These are phyloP conservation scores for Pseudocheirus occidentalis DNA, from an alignment of 2,797 vertebrate genomes.

Conservation along the genomic window DNA sequence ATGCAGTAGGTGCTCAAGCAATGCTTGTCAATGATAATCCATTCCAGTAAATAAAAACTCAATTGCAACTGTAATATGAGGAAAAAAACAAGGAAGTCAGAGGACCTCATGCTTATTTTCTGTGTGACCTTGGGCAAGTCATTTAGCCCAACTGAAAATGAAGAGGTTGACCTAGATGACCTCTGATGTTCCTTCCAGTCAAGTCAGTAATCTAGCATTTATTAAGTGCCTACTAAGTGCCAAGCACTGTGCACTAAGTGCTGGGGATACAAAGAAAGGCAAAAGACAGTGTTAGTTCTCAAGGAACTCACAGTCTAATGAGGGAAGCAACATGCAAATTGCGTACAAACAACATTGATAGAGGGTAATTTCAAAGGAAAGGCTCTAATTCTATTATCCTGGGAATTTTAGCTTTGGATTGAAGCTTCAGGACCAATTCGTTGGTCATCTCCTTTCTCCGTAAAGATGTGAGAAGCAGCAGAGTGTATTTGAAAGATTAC, in stretches of 20 bases:
- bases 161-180: not conserved
- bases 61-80: not conserved
- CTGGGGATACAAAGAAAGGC: not conserved
- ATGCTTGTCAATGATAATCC: not conserved
- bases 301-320: not conserved
- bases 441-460: not conserved
- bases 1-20: not conserved
- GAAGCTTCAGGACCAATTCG: not conserved
- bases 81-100: not conserved
- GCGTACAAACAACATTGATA: not conserved
- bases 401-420: not conserved
- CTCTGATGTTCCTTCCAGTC: not conserved
- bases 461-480: not conserved
- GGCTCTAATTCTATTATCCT: not conserved
- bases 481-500: not conserved
- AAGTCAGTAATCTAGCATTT: too few species aligned
- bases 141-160: not conserved
- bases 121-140: not conserved
- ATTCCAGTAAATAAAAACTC: not conserved
- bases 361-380: not conserved
- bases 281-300: not conserved
- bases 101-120: not conserved
- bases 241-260: not conserved
- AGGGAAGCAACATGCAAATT: not conserved
- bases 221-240: not conserved